Evolutionary conservation across 2,888 invertebrate genomes (phyloP).

Genomic region (Lasioglossum calceatum): DNA sequence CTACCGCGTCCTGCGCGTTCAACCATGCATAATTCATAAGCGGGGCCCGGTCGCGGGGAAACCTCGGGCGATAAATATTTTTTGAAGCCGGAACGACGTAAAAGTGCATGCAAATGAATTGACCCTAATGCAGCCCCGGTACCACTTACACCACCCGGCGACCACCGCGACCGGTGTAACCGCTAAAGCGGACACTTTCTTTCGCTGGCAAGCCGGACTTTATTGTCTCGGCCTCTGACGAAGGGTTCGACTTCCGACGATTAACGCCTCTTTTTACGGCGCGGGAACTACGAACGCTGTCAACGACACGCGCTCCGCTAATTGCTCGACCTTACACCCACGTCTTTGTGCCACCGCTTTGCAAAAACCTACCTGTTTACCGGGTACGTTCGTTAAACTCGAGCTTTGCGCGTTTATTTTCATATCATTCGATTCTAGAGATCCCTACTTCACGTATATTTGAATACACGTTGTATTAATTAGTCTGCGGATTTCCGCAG

Average conservation of each 20-base stretch:
- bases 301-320: background rate
- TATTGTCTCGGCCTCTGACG: slow-evolving; percentile 25
- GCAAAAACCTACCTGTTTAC: background rate
- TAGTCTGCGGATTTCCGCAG: no score
- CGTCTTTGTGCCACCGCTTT: background rate
- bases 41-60: slow-evolving; percentile 70
- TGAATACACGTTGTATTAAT: no score
- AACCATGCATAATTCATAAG: slow-evolving; percentile 80
- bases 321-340: background rate
- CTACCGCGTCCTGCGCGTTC: slow-evolving; percentile 68
- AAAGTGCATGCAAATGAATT: slow-evolving; percentile 78
- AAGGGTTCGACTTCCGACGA: slow-evolving; percentile 33
- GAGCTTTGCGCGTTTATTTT: background rate
- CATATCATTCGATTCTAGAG: background rate
- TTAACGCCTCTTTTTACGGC: slow-evolving; percentile 33
- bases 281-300: background rate
- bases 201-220: background rate
- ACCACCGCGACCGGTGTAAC: slow-evolving; percentile 41
- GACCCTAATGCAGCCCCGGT: slow-evolving; percentile 70
- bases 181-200: slow-evolving; percentile 49
- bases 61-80: slow-evolving; percentile 77
- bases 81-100: slow-evolving; percentile 69
- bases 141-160: slow-evolving; percentile 60
- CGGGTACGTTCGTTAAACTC: background rate
- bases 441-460: no score